These are phyloP conservation scores for Penaeus monodon DNA, from an alignment of 2,888 invertebrate species.

Conservation along the genomic window DNA sequence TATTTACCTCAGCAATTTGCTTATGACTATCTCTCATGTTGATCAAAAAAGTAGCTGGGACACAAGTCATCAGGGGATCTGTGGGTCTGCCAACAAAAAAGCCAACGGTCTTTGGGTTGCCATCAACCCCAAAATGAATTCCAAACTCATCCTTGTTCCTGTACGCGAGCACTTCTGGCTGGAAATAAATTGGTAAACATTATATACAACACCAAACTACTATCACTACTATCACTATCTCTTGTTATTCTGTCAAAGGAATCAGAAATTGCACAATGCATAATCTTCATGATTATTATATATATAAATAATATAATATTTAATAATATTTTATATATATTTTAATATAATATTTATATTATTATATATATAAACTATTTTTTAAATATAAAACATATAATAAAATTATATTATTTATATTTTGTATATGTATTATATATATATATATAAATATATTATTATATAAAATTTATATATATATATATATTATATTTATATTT, in stretches of 20 bases:
- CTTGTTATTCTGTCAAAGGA: too few species aligned
- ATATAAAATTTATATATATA: too few species aligned
- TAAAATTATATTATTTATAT: too few species aligned
- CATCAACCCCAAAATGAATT: slow-evolving; percentile 69
- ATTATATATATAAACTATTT: too few species aligned
- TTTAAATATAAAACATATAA: too few species aligned
- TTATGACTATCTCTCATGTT: slow-evolving; percentile 68
- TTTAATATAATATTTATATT: neutral
- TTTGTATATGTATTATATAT: too few species aligned
- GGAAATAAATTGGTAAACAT: slow-evolving; percentile 50
- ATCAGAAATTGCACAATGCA: too few species aligned
- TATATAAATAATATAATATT: too few species aligned
- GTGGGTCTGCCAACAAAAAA: slow-evolving; percentile 68
- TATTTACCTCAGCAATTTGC: slow-evolving; percentile 67
- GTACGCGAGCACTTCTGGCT: slow-evolving; percentile 69
- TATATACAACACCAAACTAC: neutral
- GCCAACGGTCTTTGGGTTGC: slow-evolving; percentile 70
- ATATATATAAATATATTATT: too few species aligned
- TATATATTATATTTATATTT: too few species aligned
- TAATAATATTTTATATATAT: neutral
- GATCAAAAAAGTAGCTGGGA: slow-evolving; percentile 68
- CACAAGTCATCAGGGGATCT: slow-evolving; percentile 67
- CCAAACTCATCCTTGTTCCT: slow-evolving; percentile 71
- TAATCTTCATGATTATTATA: neutral
- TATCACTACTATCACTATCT: neutral